Percentiles rank a stretch among this genome's conserved stretches.
Conservation (phyloP, 1,140 invertebrate species). For the Procambarus virginalis region DNA sequence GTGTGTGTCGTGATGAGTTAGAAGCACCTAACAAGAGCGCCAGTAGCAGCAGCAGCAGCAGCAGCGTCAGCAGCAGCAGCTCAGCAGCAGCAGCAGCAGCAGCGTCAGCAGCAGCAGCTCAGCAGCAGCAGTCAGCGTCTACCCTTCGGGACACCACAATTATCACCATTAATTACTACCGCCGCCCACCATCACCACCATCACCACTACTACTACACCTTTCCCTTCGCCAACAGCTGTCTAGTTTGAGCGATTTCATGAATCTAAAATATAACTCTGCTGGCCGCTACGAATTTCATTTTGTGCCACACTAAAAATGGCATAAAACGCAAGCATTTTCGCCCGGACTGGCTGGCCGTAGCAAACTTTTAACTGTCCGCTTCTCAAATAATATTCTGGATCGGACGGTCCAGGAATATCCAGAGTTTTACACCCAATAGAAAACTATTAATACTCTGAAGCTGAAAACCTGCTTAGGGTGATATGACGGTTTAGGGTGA, state of each 20-base stretch:
- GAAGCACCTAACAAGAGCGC: no score
- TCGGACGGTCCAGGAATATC: not conserved
- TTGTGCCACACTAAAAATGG: not conserved
- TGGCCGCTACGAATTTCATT: slow-evolving; percentile 24
- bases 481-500: no score
- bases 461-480: no score
- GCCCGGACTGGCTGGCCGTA: not conserved
- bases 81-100: no score
- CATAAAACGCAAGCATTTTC: not conserved
- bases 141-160: not conserved
- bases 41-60: no score
- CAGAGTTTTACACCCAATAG: not conserved
- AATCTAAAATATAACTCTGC: slow-evolving; percentile 17
- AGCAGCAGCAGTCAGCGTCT: no score
- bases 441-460: no score
- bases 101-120: no score
- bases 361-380: not conserved
- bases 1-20: no score
- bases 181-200: not conserved
- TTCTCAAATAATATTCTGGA: not conserved
- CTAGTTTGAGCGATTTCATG: slow-evolving; percentile 13
- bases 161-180: not conserved
- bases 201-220: not conserved
- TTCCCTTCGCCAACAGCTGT: not conserved
- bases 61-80: no score